Conservation (phyloP, 2,888 invertebrate genomes). For the Campopleginae sp. region DNA sequence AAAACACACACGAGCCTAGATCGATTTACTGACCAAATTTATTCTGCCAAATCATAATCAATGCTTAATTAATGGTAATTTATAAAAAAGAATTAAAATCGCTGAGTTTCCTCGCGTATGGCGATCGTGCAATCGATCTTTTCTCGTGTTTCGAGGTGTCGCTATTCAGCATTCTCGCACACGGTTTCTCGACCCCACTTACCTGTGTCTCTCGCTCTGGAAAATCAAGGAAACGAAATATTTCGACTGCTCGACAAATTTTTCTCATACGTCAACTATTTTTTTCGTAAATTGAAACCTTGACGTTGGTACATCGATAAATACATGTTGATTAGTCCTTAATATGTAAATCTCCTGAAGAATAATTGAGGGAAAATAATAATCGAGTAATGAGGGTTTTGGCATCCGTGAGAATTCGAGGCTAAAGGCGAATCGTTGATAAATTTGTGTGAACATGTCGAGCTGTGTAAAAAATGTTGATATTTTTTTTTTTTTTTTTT, state of each 20-base stretch:
- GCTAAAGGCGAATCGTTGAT: not conserved
- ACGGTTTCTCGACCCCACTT: constrained; percentile 51
- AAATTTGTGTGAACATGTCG: not conserved
- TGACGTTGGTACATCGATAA: not conserved
- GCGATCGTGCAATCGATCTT: constrained; percentile 33
- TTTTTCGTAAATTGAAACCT: not conserved
- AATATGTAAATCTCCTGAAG: not conserved
- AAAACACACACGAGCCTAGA: constrained; percentile 33
- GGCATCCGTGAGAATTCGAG: not conserved
- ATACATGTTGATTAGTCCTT: constrained; percentile 37
- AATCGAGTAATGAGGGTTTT: not conserved
- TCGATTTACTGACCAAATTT: not conserved
- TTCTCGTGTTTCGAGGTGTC: constrained; percentile 36
- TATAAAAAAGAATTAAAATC: no score
- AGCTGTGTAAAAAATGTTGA: not conserved
- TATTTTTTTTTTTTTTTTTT: not conserved
- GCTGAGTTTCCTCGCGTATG: no score
- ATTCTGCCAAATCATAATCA: not conserved
- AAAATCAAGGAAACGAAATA: constrained; percentile 42
- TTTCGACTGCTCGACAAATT: constrained; percentile 13
- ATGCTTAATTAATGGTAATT: no score
- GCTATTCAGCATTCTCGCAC: constrained; percentile 36
- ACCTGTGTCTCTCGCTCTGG: constrained; percentile 58
- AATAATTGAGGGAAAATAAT: not conserved
- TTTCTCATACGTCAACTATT: constrained; percentile 10